Evolutionary conservation across 2,888 invertebrate genomes (phyloP).

Genomic region (Merodon equestris): DNA sequence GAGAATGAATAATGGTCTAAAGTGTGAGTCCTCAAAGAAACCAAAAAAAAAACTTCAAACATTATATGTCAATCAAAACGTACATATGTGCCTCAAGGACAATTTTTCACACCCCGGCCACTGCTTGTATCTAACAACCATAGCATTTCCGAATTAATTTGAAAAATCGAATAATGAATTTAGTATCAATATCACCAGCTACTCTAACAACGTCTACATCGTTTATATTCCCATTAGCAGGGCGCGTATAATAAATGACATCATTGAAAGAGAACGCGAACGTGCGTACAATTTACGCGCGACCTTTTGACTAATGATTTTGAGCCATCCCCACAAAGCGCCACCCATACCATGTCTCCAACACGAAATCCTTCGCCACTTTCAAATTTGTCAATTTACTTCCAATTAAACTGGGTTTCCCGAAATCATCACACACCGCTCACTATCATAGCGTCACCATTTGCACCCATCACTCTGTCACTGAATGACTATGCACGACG

Average conservation of each 20-base stretch:
- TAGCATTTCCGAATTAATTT: no score
- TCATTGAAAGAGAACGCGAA: slow-evolving; percentile 29
- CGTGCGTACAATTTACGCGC: not conserved
- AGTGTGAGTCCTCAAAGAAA: no score
- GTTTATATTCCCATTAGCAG: slow-evolving; percentile 32
- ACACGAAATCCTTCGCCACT: slow-evolving; percentile 35
- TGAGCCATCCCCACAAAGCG: slow-evolving; percentile 1
- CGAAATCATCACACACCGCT: slow-evolving; percentile 28
- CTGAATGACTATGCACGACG: slow-evolving; percentile 7
- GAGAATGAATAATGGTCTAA: no score
- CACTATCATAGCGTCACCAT: slow-evolving; percentile 12
- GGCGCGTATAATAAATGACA: slow-evolving; percentile 24
- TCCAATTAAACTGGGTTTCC: slow-evolving; percentile 40
- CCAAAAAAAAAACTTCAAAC: no score
- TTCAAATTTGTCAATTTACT: slow-evolving; percentile 51
- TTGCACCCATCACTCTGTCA: not conserved
- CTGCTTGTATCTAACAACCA: no score
- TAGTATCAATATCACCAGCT: no score
- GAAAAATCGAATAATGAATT: no score
- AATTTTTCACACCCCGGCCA: no score
- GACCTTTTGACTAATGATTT: slow-evolving; percentile 35
- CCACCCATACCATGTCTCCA: not conserved
- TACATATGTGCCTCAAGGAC: no score
- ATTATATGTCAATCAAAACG: no score
- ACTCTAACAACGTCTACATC: slow-evolving; percentile 12